Evolutionary conservation across 2,888 invertebrate genomes (phyloP).

Genomic region (Lymantria monacha): DNA sequence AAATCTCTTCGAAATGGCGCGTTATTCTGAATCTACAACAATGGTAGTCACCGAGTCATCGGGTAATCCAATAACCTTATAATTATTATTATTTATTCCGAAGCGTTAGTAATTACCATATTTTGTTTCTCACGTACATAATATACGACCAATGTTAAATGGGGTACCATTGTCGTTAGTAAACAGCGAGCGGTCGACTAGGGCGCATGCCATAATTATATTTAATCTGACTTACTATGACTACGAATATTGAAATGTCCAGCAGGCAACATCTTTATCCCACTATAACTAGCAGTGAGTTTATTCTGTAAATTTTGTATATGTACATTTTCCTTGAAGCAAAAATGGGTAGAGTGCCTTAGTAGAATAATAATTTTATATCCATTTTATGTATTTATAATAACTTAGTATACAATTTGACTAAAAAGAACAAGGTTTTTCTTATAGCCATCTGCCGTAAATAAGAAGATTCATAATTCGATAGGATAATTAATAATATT

Average conservation of each 20-base stretch:
- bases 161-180: conserved; percentile 23
- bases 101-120: conserved; percentile 11
- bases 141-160: conserved; percentile 37
- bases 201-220: conserved; percentile 13
- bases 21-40: conserved; percentile 52
- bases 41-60: conserved; percentile 48
- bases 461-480: too few species aligned
- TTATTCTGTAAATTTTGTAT: conserved; percentile 1
- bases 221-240: background rate
- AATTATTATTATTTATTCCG: conserved; percentile 2
- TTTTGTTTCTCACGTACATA: conserved; percentile 59
- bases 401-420: background rate
- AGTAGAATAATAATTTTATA: background rate
- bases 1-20: conserved; percentile 38
- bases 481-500: too few species aligned
- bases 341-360: too few species aligned
- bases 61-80: conserved; percentile 33
- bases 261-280: conserved; percentile 68
- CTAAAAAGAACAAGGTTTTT: background rate
- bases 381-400: background rate
- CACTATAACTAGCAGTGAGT: conserved; percentile 49
- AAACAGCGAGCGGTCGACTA: conserved; percentile 12
- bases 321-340: background rate
- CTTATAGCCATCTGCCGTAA: too few species aligned
- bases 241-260: conserved; percentile 66